Conservation (phyloP, 1,140 invertebrate genomes). For the Drosophila micromelanica region DNA sequence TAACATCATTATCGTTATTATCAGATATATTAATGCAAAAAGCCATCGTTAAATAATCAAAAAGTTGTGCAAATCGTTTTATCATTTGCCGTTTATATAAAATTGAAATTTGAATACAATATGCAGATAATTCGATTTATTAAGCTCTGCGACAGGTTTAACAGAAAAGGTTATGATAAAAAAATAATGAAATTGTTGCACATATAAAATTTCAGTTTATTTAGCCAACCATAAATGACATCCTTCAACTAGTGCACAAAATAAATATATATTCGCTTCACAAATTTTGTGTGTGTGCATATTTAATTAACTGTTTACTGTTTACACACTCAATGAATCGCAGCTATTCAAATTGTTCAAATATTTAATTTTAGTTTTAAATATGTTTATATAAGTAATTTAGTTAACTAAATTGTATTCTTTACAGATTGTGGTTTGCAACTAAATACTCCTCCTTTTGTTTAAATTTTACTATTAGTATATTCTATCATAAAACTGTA, state of each 20-base stretch:
- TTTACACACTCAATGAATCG: background rate
- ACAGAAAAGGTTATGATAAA: background rate
- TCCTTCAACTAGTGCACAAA: slow-evolving; percentile 5
- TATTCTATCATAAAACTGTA: background rate
- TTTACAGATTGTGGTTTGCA: too few relatives aligned
- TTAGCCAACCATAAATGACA: slow-evolving; percentile 43
- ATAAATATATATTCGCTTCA: slow-evolving; percentile 18
- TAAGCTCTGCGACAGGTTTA: slow-evolving; percentile 27
- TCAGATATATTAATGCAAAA: slow-evolving; percentile 22
- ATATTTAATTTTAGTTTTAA: background rate
- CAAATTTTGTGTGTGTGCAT: slow-evolving; percentile 24
- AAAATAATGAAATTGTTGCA: slow-evolving; percentile 11
- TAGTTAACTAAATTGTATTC: background rate
- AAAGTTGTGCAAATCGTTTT: slow-evolving; percentile 35
- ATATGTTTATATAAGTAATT: background rate
- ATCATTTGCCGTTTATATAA: slow-evolving; percentile 8
- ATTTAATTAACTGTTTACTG: slow-evolving; percentile 43
- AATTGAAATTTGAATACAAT: slow-evolving; percentile 12
- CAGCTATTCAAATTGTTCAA: background rate
- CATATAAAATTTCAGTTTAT: slow-evolving; percentile 36
- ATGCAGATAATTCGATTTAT: slow-evolving; percentile 35
- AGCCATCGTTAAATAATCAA: slow-evolving; percentile 35
- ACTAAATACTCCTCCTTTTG: too few relatives aligned
- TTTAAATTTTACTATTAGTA: background rate
- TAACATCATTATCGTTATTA: slow-evolving; percentile 14